Evolutionary conservation across 1,140 invertebrate species (phyloP).

Genomic region (Callitettix versicolor): DNA sequence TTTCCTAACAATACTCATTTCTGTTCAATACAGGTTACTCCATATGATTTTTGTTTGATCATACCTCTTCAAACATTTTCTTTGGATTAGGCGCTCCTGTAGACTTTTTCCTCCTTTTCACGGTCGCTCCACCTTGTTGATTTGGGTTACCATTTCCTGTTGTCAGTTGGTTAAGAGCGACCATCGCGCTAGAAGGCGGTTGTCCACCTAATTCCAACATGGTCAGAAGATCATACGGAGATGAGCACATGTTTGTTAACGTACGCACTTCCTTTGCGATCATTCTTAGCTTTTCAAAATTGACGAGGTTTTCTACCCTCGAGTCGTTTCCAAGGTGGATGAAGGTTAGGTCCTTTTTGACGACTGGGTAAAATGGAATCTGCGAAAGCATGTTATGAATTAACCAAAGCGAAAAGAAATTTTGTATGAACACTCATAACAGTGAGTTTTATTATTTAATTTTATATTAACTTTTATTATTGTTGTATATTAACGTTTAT

Average conservation of each 20-base stretch:
- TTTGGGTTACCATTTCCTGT: slow-evolving; percentile 36
- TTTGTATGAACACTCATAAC: not conserved
- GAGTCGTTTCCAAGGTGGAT: slow-evolving; percentile 96
- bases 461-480: too few species aligned
- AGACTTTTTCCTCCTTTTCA: slow-evolving; percentile 84
- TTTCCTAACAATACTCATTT: too few species aligned
- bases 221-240: slow-evolving; percentile 76
- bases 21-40: too few species aligned
- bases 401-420: not conserved
- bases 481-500: too few species aligned
- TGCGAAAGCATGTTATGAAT: slow-evolving; percentile 34
- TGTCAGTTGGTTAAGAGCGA: slow-evolving; percentile 77
- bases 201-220: slow-evolving; percentile 76
- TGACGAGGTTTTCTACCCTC: slow-evolving; percentile 81
- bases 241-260: slow-evolving; percentile 90
- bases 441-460: not conserved
- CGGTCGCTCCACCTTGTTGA: slow-evolving; percentile 53
- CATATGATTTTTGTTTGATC: too few species aligned
- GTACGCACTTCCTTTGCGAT: slow-evolving; percentile 94
- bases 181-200: slow-evolving; percentile 76
- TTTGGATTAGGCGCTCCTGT: slow-evolving; percentile 86
- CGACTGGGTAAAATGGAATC: slow-evolving; percentile 94
- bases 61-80: slow-evolving; percentile 93
- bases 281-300: slow-evolving; percentile 98
- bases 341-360: slow-evolving; percentile 96